Evolutionary conservation across 1,140 invertebrate species (phyloP).

Genomic region (Lepidurus packardi): DNA sequence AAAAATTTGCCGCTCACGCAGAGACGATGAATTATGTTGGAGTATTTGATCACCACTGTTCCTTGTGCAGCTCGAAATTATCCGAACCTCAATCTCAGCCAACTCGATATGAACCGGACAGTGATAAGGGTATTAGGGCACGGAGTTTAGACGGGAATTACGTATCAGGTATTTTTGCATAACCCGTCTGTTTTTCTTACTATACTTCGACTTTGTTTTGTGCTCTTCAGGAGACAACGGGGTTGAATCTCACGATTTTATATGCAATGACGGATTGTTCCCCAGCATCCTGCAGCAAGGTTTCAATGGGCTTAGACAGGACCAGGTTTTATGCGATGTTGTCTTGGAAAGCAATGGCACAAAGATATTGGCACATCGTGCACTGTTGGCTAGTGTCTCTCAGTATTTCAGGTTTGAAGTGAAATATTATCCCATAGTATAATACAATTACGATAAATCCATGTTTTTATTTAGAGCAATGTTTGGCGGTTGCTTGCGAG

Average conservation of each 20-base stretch:
- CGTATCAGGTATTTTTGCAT: background rate
- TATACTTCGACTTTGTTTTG: background rate
- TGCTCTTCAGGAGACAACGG: background rate
- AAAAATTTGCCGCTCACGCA: background rate
- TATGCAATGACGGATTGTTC: background rate
- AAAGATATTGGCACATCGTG: slow-evolving; percentile 55
- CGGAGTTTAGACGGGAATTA: background rate
- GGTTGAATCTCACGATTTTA: slow-evolving; percentile 12
- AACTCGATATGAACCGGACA: background rate
- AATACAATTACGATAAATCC: background rate
- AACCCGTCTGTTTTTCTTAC: background rate
- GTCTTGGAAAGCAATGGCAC: slow-evolving; percentile 37
- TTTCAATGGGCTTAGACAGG: background rate
- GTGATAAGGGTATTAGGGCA: background rate
- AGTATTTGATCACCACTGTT: background rate
- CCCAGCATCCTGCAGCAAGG: slow-evolving; percentile 1
- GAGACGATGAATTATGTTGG: background rate
- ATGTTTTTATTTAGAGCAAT: slow-evolving; percentile 39
- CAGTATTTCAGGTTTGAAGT: slow-evolving; percentile 51
- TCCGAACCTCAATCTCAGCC: background rate
- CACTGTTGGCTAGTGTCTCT: slow-evolving; percentile 55
- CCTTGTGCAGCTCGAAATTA: background rate
- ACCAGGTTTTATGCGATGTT: background rate
- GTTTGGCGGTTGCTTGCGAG: slow-evolving; percentile 45
- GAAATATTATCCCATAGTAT: background rate